Evolutionary conservation across 1,140 invertebrate genomes (phyloP).

Genomic region (Zaprionus ornatus): DNA sequence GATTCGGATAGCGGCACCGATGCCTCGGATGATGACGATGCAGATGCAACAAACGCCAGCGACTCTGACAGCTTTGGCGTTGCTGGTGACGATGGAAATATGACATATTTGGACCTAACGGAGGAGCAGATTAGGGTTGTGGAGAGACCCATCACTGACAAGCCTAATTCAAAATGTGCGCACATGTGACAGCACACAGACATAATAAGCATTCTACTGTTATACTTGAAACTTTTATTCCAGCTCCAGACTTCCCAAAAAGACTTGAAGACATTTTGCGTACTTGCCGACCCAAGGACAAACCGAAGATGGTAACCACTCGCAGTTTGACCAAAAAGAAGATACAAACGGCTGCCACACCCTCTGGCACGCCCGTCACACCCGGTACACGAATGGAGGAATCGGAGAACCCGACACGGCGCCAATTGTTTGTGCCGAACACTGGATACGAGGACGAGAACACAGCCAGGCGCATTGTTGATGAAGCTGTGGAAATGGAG

Average conservation of each 20-base stretch:
- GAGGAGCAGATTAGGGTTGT: conserved; percentile 64
- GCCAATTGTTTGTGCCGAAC: conserved; percentile 67
- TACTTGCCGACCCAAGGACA: conserved; percentile 44
- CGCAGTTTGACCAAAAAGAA: conserved; percentile 2
- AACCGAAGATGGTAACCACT: conserved; percentile 46
- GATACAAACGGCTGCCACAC: no score
- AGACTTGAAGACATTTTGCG: conserved; percentile 65
- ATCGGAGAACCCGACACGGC: conserved; percentile 29
- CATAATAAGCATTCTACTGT: no score
- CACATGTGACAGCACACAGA: no score
- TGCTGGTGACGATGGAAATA: conserved; percentile 1
- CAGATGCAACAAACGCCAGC: conserved; percentile 33
- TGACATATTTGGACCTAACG: conserved; percentile 73
- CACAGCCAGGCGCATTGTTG: conserved; percentile 45
- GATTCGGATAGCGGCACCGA: conserved; percentile 61
- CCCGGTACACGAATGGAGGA: conserved; percentile 9
- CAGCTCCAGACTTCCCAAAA: conserved; percentile 33
- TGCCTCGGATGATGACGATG: conserved; percentile 65
- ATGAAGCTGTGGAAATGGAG: conserved; percentile 42
- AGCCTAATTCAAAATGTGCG: background rate
- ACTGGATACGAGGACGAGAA: conserved; percentile 53
- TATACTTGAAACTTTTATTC: no score
- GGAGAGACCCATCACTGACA: conserved; percentile 20
- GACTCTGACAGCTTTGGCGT: background rate
- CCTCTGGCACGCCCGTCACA: background rate